A percentile compares a stretch with the other conserved stretches of the same genome.
Evolutionary conservation across 1,140 invertebrate genomes (phyloP).

Genomic region (Drusus annulatus): DNA sequence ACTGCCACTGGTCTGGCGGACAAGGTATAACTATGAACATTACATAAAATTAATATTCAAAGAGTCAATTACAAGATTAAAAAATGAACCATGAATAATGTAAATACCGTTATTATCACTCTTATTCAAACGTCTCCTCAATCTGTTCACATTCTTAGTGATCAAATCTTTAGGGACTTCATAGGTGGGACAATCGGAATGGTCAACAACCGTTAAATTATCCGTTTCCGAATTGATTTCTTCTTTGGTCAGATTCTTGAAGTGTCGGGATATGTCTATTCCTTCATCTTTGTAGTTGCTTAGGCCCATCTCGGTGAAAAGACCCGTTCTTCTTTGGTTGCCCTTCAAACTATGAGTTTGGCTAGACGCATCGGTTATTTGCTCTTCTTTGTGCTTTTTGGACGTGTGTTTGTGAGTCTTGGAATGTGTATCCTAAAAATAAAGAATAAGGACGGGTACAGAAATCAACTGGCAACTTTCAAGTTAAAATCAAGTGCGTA

Average conservation of each 20-base stretch:
- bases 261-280: conserved; percentile 53
- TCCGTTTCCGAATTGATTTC: conserved; percentile 49
- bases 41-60: too few relatives aligned
- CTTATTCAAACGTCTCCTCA: conserved; percentile 15
- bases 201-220: conserved; percentile 29
- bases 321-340: conserved; percentile 34
- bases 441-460: neutral
- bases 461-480: too few relatives aligned
- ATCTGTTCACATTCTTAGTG: neutral
- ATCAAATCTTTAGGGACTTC: conserved; percentile 54
- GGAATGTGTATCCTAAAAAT: conserved; percentile 11
- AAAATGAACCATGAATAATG: too few relatives aligned
- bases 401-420: conserved; percentile 12
- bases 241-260: conserved; percentile 48
- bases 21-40: too few relatives aligned
- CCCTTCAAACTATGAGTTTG: conserved; percentile 5
- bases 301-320: conserved; percentile 54
- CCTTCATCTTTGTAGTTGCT: conserved; percentile 51
- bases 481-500: too few relatives aligned
- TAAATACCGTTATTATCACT: conserved; percentile 11
- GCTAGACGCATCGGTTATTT: neutral
- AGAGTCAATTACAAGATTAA: too few relatives aligned
- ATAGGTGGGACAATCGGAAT: conserved; percentile 53
- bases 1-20: too few relatives aligned
- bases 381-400: conserved; percentile 29